A percentile compares a stretch with the other conserved stretches of the same genome.
phyloP scores from a whole-genome alignment of 2,797 vertebrate species.

The Chaenodraco wilsoni region DNA sequence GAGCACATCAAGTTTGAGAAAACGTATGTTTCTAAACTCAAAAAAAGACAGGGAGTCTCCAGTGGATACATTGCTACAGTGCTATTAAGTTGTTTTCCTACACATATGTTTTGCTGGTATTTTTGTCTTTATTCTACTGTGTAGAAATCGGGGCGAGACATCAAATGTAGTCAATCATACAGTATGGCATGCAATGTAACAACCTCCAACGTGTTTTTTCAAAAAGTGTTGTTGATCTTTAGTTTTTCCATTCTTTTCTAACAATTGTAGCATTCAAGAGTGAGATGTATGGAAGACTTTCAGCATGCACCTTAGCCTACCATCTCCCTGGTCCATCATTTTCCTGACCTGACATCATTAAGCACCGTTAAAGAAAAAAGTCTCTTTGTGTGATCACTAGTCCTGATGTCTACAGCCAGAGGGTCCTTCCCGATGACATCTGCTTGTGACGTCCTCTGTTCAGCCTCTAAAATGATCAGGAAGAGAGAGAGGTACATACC shows the following conservation, averaged over 20 bases:
- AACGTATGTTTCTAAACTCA: neutral
- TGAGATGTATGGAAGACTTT: neutral
- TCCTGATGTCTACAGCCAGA: neutral
- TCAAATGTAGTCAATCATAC: too few species aligned
- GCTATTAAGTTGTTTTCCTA: too few species aligned
- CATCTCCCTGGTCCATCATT: neutral
- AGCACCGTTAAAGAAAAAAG: neutral
- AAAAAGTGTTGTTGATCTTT: neutral
- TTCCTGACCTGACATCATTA: neutral
- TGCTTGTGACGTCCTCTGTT: neutral
- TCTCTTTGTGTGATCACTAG: neutral
- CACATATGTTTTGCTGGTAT: too few species aligned
- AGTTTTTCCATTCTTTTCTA: neutral
- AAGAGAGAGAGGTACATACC: too few species aligned
- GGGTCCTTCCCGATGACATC: too few species aligned
- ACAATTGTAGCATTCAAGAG: neutral
- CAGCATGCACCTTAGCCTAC: neutral
- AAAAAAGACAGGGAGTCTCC: neutral
- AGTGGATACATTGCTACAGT: neutral
- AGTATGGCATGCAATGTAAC: too few species aligned
- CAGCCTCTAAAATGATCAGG: too few species aligned
- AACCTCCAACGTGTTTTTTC: too few species aligned
- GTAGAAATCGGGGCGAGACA: too few species aligned
- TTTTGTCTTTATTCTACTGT: too few species aligned
- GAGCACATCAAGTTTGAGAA: constrained; percentile 14